phyloP scores from a whole-genome alignment of 30 jellyfish, hydroid and myxozoan genomes.

The Haliclystus octoradiatus region DNA sequence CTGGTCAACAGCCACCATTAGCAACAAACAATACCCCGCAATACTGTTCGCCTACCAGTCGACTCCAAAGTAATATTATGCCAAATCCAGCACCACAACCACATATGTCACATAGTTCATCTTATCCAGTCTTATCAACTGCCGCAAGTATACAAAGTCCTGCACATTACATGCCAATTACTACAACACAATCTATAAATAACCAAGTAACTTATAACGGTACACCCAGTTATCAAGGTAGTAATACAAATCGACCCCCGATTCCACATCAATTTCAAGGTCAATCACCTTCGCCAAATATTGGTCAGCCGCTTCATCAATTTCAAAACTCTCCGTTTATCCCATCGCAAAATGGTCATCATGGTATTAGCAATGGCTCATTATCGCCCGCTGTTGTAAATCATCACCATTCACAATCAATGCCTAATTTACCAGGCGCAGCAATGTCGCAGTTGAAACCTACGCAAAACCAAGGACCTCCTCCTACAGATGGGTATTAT shows the following conservation, averaged over 20 bases:
- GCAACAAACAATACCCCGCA: too few species aligned
- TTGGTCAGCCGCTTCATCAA: not conserved
- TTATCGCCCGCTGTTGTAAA: conserved; percentile 18
- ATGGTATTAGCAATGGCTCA: conserved; percentile 2
- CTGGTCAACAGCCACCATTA: too few species aligned
- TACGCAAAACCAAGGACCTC: conserved; percentile 16
- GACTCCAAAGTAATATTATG: too few species aligned
- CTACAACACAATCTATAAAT: not conserved
- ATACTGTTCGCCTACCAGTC: too few species aligned
- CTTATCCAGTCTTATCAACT: not conserved
- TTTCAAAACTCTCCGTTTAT: not conserved
- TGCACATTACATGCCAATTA: not conserved
- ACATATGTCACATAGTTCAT: not conserved
- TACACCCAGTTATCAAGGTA: not conserved
- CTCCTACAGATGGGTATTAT: conserved; percentile 70
- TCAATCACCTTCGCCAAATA: not conserved
- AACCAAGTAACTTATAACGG: not conserved
- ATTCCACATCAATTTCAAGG: not conserved
- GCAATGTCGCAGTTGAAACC: conserved; percentile 10
- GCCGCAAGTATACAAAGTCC: not conserved
- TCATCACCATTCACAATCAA: conserved; percentile 12
- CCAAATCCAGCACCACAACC: not conserved
- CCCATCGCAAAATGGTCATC: not conserved
- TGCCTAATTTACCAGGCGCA: conserved; percentile 26
- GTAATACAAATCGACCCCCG: not conserved